Conservation (phyloP, 2,113 vertebrate genomes). For the Aplodontia rufa region DNA sequence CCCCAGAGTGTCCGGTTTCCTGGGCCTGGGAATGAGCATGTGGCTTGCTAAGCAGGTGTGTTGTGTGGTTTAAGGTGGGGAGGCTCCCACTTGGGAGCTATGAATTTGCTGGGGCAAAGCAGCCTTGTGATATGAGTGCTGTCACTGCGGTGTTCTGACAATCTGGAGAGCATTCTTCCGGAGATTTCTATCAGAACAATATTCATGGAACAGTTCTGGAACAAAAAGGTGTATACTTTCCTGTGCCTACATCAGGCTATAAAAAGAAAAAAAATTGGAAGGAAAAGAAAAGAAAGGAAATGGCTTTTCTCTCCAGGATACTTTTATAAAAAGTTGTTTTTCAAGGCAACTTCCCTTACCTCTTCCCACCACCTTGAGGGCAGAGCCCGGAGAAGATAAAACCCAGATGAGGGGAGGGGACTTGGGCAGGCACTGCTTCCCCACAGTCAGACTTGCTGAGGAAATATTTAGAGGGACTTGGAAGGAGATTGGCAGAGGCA, state of each 20-base stretch:
- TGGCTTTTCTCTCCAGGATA: not conserved
- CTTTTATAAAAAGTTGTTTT: not conserved
- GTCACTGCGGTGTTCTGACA: not conserved
- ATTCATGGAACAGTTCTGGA: not conserved
- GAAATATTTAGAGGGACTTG: not conserved
- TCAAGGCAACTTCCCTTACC: not conserved
- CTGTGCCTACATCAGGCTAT: constrained; percentile 29
- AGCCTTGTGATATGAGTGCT: not conserved
- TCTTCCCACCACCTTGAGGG: not conserved
- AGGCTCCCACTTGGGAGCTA: not conserved
- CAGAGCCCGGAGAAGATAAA: not conserved
- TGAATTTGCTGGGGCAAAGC: not conserved
- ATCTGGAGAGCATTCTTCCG: not conserved
- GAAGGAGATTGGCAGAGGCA: not conserved
- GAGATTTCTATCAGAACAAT: constrained; percentile 36
- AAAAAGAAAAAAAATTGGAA: not conserved
- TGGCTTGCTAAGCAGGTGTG: not conserved
- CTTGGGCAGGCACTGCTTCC: not conserved
- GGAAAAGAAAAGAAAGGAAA: constrained; percentile 59
- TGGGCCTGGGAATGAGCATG: not conserved
- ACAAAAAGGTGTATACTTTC: not conserved
- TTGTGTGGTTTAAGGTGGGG: not conserved
- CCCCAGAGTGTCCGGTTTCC: not conserved
- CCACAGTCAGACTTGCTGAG: not conserved
- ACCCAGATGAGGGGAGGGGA: not conserved